These are phyloP conservation scores for Peromyscus maniculatus DNA, from an alignment of 2,113 vertebrate species.

Conservation along the genomic window DNA sequence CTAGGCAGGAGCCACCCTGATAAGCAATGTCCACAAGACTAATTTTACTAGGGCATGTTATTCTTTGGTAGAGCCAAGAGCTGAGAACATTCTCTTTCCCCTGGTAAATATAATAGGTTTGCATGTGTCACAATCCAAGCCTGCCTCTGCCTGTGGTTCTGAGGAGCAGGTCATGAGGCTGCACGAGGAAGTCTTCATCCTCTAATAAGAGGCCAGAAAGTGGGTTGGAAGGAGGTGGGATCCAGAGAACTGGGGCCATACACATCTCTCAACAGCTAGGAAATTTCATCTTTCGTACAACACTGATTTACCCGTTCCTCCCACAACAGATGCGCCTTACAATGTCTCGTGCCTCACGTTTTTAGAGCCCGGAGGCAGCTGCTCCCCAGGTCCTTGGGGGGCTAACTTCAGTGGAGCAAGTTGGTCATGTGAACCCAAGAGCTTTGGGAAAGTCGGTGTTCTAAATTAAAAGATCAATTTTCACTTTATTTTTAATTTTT, in stretches of 20 bases:
- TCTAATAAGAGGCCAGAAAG: neutral
- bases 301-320: neutral
- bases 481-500: neutral
- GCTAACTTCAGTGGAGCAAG: neutral
- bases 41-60: neutral
- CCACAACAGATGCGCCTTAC: neutral
- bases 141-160: neutral
- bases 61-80: slow-evolving; percentile 28
- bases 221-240: neutral
- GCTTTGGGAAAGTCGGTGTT: neutral
- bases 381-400: neutral
- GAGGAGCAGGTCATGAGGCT: neutral
- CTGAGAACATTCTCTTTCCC: neutral
- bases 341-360: neutral
- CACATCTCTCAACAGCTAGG: slow-evolving; percentile 15
- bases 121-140: neutral
- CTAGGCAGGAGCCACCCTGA: neutral
- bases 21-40: neutral
- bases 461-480: neutral
- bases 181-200: neutral
- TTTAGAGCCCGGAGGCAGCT: neutral
- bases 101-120: neutral
- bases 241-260: neutral
- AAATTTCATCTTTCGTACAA: neutral
- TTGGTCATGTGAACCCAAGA: neutral